Conservation (phyloP, 2,113 vertebrate genomes). For the Callospermophilus lateralis region DNA sequence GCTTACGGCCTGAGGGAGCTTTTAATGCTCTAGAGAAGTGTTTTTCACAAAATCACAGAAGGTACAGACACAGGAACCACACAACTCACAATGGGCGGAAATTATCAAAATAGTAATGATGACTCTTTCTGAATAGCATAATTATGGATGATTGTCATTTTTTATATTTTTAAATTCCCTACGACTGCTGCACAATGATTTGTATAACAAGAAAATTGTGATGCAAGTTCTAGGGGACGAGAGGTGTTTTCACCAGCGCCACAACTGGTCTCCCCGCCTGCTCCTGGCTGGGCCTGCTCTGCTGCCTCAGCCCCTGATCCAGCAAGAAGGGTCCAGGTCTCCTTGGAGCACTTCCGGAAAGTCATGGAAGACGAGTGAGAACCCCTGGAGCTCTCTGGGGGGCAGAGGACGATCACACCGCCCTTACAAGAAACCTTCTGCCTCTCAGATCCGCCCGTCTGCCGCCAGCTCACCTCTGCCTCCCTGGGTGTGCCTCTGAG, state of each 20-base stretch:
- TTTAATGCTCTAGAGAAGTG: background rate
- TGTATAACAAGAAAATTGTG: background rate
- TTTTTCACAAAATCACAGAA: background rate
- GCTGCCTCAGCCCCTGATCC: background rate
- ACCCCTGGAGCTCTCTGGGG: no score
- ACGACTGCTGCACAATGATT: background rate
- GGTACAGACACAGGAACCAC: background rate
- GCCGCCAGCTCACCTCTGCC: background rate
- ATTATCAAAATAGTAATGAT: constrained; percentile 33
- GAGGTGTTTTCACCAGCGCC: background rate
- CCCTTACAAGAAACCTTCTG: background rate
- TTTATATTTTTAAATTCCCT: background rate
- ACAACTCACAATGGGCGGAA: constrained; percentile 21
- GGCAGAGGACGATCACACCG: background rate
- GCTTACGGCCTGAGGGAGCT: background rate
- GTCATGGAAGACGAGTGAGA: no score
- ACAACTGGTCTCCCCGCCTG: no score
- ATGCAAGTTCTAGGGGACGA: background rate
- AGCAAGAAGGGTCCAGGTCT: no score
- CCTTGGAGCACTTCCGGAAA: no score
- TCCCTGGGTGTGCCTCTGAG: background rate
- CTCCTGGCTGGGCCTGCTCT: background rate
- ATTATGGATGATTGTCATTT: background rate
- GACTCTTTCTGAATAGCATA: constrained; percentile 42
- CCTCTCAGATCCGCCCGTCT: background rate